These are phyloP conservation scores for Epinotia demarniana DNA, from an alignment of 2,888 invertebrate species.

Conservation along the genomic window DNA sequence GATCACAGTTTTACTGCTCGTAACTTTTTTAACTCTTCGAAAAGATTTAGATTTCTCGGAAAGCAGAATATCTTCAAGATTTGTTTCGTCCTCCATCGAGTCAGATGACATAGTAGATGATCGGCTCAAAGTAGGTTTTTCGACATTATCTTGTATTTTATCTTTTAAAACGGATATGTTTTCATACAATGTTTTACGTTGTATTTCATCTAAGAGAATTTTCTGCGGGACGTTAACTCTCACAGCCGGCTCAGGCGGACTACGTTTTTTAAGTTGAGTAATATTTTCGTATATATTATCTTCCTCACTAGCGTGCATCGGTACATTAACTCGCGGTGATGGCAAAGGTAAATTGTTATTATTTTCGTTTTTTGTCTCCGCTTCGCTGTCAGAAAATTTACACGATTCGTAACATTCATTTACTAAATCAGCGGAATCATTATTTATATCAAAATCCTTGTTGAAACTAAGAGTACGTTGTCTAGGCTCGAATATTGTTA, in stretches of 20 bases:
- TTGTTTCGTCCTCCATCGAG: conserved; percentile 77
- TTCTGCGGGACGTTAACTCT: conserved; percentile 70
- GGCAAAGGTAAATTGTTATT: conserved; percentile 61
- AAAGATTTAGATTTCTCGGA: conserved; percentile 81
- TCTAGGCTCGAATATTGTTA: conserved; percentile 73
- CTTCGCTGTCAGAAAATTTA: conserved; percentile 59
- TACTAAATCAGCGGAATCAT: conserved; percentile 66
- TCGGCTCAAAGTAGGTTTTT: conserved; percentile 62
- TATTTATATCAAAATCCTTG: conserved; percentile 59
- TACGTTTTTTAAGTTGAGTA: conserved; percentile 54
- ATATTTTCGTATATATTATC: conserved; percentile 74
- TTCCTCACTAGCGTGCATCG: conserved; percentile 52
- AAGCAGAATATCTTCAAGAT: conserved; percentile 78
- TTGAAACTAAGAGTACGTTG: conserved; percentile 58
- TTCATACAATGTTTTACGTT: conserved; percentile 69
- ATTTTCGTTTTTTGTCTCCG: conserved; percentile 47
- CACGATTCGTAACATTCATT: conserved; percentile 80
- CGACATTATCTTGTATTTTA: conserved; percentile 55
- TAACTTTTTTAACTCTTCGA: conserved; percentile 61
- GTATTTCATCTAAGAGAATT: conserved; percentile 54
- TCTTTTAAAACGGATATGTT: conserved; percentile 65
- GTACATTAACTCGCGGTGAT: conserved; percentile 64
- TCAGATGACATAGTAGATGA: conserved; percentile 73
- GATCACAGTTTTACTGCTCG: conserved; percentile 59
- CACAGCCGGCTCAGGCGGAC: conserved; percentile 70